These are phyloP conservation scores for Conger conger DNA, from an alignment of 2,113 vertebrate genomes.

Conservation along the genomic window DNA sequence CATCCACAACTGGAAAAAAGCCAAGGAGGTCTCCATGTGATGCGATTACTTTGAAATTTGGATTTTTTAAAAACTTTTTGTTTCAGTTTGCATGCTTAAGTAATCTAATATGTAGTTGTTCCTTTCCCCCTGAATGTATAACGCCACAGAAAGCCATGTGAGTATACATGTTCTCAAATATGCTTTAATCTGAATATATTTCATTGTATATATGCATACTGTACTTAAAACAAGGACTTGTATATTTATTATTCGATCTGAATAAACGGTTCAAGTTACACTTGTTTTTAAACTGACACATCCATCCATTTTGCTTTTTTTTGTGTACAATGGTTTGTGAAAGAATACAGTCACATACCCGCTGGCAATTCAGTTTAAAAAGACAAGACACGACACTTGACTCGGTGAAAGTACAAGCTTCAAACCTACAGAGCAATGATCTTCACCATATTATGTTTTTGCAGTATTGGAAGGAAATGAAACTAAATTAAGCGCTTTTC, in stretches of 20 bases:
- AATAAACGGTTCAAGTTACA: slow-evolving; percentile 28
- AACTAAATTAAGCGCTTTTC: neutral
- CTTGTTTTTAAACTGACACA: neutral
- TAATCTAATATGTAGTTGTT: slow-evolving; percentile 19
- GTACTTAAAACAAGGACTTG: slow-evolving; percentile 12
- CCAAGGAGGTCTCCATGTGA: neutral
- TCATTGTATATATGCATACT: slow-evolving; percentile 16
- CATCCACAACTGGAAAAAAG: neutral
- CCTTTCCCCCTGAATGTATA: slow-evolving; percentile 18
- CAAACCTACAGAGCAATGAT: too few relatives aligned
- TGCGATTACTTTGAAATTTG: neutral
- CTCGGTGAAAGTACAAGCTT: too few relatives aligned
- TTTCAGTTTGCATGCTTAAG: slow-evolving; percentile 28
- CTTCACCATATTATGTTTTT: neutral
- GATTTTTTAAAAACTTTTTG: slow-evolving; percentile 1
- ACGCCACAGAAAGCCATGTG: neutral
- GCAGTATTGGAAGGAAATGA: neutral
- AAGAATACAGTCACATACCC: neutral
- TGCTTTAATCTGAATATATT: slow-evolving; percentile 16
- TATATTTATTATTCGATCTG: slow-evolving; percentile 27
- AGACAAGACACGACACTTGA: neutral
- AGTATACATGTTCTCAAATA: slow-evolving; percentile 13
- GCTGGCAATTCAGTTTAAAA: neutral
- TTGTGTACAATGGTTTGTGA: neutral
- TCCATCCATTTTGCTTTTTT: neutral